A percentile compares a stretch with the other conserved stretches of the same genome.
These are phyloP conservation scores for Phocides pigmalion DNA, from an alignment of 1,140 invertebrate species.

Conservation along the genomic window DNA sequence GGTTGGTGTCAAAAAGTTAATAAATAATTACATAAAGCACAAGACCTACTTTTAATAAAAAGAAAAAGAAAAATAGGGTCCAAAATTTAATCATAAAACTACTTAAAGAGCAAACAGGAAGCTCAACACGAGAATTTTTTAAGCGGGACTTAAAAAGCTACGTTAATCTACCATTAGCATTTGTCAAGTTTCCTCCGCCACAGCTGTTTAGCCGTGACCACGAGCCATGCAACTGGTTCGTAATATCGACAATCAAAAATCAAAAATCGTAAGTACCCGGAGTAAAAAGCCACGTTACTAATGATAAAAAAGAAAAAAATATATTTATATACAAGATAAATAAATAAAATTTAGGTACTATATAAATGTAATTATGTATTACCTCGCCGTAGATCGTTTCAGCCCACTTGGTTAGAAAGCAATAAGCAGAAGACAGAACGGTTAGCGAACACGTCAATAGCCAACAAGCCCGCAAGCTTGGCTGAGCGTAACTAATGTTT, in stretches of 20 bases:
- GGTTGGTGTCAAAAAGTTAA: too few relatives aligned
- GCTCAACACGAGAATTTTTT: neutral
- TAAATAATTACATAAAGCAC: too few relatives aligned
- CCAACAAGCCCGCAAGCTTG: constrained; percentile 41
- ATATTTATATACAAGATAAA: too few relatives aligned
- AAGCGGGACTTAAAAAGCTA: neutral
- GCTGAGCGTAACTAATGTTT: constrained; percentile 11
- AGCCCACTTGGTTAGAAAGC: constrained; percentile 82
- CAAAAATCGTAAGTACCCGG: too few relatives aligned
- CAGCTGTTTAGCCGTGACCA: too few relatives aligned
- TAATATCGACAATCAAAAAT: too few relatives aligned
- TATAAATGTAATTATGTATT: constrained; percentile 43
- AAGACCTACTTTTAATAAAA: neutral
- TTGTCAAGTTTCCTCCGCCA: too few relatives aligned
- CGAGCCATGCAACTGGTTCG: too few relatives aligned
- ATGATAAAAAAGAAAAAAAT: neutral
- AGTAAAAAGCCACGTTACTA: neutral
- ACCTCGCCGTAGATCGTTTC: constrained; percentile 78
- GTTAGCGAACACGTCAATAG: constrained; percentile 48
- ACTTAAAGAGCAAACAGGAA: neutral
- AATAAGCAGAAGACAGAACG: constrained; percentile 75
- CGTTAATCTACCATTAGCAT: too few relatives aligned
- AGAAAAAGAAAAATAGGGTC: too few relatives aligned
- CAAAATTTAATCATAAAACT: neutral
- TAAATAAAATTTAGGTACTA: too few relatives aligned